Evolutionary conservation across 2,797 vertebrate genomes (phyloP).

Genomic region (Halcyon badia): DNA sequence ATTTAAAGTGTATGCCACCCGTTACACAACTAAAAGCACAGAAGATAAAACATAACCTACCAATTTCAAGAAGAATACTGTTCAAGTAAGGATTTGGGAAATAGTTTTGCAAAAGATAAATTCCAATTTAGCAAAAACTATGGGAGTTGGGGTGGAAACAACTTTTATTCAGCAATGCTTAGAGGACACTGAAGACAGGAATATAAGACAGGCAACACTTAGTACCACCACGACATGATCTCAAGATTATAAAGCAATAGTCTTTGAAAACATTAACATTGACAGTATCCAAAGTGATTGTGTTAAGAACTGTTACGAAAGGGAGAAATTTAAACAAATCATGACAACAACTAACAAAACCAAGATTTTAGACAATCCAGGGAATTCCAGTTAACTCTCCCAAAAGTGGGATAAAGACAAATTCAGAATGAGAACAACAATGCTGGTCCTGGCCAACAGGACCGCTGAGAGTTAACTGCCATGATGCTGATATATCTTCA

Average conservation of each 20-base stretch:
- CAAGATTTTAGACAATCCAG: not conserved
- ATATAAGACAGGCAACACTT: not conserved
- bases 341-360: not conserved
- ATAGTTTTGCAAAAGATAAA: not conserved
- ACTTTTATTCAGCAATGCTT: not conserved
- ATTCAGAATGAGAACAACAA: not conserved
- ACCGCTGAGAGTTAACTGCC: not conserved
- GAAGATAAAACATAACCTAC: not conserved
- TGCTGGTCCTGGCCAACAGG: not conserved
- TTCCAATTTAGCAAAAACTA: not conserved
- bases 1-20: not conserved
- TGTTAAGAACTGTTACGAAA: not conserved
- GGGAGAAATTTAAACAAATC: not conserved
- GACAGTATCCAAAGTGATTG: not conserved
- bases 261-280: not conserved
- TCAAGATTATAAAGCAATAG: not conserved
- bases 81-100: not conserved
- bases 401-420: not conserved
- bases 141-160: not conserved
- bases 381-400: not conserved
- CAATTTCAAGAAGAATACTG: not conserved
- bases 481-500: not conserved
- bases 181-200: not conserved
- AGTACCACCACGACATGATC: not conserved
- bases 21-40: not conserved